These are phyloP conservation scores for Polypedilum pembai DNA, from an alignment of 1,140 invertebrate genomes.

Conservation along the genomic window DNA sequence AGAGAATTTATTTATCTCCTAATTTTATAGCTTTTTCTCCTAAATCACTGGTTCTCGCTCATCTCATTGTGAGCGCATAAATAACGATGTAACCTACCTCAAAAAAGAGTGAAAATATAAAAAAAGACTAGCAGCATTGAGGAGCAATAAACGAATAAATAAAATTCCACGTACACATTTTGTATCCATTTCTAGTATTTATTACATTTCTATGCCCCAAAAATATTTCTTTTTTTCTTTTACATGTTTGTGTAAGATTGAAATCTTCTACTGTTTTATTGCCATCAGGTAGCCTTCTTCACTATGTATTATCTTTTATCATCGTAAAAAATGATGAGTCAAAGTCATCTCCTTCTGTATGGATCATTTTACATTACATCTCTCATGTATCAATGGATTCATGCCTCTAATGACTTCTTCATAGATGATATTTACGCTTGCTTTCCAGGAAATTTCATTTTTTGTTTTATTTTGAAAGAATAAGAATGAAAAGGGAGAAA, in stretches of 20 bases:
- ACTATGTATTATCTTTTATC: constrained; percentile 15
- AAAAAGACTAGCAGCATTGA: neutral
- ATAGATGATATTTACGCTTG: neutral
- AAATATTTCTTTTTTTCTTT: too few species aligned
- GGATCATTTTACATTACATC: neutral
- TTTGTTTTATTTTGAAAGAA: neutral
- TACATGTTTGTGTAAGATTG: neutral
- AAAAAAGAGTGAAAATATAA: neutral
- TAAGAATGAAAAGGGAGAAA: neutral
- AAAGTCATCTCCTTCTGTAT: neutral
- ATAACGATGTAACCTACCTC: neutral
- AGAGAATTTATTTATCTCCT: too few species aligned
- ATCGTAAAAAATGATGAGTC: constrained; percentile 23
- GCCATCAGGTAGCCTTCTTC: neutral
- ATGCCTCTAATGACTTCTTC: neutral
- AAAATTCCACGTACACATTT: constrained; percentile 12
- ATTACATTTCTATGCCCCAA: too few species aligned
- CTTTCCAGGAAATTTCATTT: constrained; percentile 1
- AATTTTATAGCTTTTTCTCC: too few species aligned
- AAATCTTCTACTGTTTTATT: constrained; percentile 28
- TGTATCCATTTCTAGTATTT: neutral
- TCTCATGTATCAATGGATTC: neutral
- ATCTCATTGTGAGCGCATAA: too few species aligned
- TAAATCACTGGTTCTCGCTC: too few species aligned
- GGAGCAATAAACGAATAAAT: constrained; percentile 11